Evolutionary conservation across 2,797 vertebrate species (phyloP), one percentile per base, ranked within the genome.

Genomic region (Anabacerthia variegaticeps): DNA sequence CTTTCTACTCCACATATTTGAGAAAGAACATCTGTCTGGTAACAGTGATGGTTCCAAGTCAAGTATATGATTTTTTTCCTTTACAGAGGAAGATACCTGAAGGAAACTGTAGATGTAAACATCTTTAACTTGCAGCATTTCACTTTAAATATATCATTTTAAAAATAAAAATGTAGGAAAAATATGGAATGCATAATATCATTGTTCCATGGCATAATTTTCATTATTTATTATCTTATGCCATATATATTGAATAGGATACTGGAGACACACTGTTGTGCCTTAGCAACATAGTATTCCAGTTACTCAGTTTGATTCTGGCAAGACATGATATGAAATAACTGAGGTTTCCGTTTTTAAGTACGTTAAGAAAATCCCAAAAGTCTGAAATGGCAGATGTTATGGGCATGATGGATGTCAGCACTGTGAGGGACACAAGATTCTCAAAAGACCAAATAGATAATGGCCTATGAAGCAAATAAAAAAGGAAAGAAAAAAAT

Each of bases 21-120:
- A 96, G 37, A 88, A 37, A 90, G 44, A 94, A 92, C 91, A 96
- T 85, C 88, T 97, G 95, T 63, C 59, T 81, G 30, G 34, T 77
- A 92, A 74, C n/a, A 74, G 48, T 21, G 44, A 61, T 63, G 10
- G 14, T 79, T 93, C 46, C n/a, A 37, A 91, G 75, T 76, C 69
- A 76, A 78, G 34, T 30, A 67, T 39, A 43, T 41, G 19, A 65
- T 68, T 85, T 78, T 78, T 75, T 52, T 76, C 59, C 56, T 89
- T 69, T 89, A 69, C 1, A 5, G 59, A 61, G 55, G 48, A 71
- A 84, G 48, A 61, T 19, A 65, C 5, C 30, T 71, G 48, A 72
- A 85, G 58, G 51, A 52, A 18, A 28, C 7, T 66, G 16, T 19
- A 72, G 27, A 66, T 48, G 13, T 30, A 56, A 68, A 56, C 67